phyloP scores from a whole-genome alignment of 2,113 vertebrate species.

The Dipodomys stephensi region DNA sequence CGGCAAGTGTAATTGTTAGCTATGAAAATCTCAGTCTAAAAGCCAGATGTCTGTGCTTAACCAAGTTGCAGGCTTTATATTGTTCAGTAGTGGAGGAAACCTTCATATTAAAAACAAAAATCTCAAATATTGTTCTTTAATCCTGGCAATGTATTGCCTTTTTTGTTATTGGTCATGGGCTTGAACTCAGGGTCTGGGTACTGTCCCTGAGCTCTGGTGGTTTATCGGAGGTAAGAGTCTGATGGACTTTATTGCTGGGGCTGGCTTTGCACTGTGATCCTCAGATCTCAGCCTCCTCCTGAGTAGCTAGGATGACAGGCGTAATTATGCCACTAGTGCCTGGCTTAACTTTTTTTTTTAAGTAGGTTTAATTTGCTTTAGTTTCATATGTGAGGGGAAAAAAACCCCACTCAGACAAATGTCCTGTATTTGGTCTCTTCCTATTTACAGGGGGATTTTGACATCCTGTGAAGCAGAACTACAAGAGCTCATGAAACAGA shows the following conservation, averaged over 20 bases:
- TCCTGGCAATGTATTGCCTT: neutral
- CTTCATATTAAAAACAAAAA: neutral
- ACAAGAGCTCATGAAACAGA: slow-evolving; percentile 98
- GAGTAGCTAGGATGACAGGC: too few species aligned
- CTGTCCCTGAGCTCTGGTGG: too few species aligned
- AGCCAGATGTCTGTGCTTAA: neutral
- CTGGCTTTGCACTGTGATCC: too few species aligned
- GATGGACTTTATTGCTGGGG: too few species aligned
- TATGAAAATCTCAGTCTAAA: neutral
- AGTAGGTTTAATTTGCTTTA: neutral
- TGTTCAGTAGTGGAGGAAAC: neutral
- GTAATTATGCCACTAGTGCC: too few species aligned
- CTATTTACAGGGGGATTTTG: slow-evolving; percentile 80
- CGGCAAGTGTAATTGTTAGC: neutral
- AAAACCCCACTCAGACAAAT: neutral
- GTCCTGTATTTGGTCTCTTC: slow-evolving; percentile 48
- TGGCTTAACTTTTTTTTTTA: neutral
- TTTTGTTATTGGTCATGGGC: too few species aligned
- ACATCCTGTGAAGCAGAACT: slow-evolving; percentile 95
- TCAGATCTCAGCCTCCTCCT: too few species aligned
- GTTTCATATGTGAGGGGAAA: slow-evolving; percentile 37
- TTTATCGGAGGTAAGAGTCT: too few species aligned
- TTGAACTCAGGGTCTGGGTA: too few species aligned
- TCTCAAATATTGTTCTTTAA: neutral
- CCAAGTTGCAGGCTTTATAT: neutral